A percentile compares a stretch with the other conserved stretches of the same genome.
Conservation (phyloP, 1,140 invertebrate genomes). For the Wiebesia pumilae region DNA sequence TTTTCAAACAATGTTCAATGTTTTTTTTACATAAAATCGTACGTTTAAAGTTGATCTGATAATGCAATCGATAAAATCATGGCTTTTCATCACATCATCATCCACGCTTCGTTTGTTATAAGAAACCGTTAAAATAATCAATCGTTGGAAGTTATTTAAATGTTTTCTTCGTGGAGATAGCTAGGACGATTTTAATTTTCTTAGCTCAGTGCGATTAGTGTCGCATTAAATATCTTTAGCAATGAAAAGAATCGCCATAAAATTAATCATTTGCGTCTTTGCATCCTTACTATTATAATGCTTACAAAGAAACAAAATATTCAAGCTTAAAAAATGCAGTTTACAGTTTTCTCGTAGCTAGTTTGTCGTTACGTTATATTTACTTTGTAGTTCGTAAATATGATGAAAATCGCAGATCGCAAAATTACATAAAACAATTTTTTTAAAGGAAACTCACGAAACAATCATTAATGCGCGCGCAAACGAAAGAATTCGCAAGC, state of each 20-base stretch:
- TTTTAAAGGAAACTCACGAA: not conserved
- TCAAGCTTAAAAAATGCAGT: not conserved
- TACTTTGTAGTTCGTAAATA: not conserved
- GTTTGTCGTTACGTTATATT: no score
- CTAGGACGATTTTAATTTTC: slow-evolving; percentile 37
- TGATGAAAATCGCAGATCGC: not conserved
- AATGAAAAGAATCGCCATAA: not conserved
- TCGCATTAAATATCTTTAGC: not conserved
- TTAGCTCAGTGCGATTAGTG: not conserved
- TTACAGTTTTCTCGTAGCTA: no score
- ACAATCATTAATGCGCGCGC: not conserved
- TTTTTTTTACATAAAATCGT: no score
- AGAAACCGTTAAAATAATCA: not conserved
- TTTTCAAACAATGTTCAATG: no score
- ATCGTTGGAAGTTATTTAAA: not conserved
- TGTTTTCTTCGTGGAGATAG: not conserved
- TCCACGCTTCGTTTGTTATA: not conserved
- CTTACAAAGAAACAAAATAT: not conserved
- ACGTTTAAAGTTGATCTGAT: no score
- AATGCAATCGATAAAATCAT: not conserved
- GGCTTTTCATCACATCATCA: not conserved
- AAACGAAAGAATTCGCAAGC: not conserved
- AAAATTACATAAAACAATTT: not conserved
- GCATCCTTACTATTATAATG: not conserved
- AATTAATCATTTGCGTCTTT: not conserved